These are phyloP conservation scores for Lithodes maja DNA, from an alignment of 2,888 invertebrate species.

Conservation along the genomic window DNA sequence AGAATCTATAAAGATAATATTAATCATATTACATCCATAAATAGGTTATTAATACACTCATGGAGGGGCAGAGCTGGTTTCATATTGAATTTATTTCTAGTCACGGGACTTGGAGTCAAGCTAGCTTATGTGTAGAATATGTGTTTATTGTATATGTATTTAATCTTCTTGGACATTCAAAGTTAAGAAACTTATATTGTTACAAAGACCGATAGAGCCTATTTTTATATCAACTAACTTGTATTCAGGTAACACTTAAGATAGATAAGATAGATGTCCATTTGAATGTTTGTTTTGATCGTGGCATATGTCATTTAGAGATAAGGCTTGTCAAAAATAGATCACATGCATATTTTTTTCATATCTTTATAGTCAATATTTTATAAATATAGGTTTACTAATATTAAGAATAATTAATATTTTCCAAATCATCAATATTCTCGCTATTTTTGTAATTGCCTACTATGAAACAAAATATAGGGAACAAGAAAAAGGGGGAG, in stretches of 20 bases:
- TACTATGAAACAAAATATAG: too few species aligned
- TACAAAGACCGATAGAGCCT: too few species aligned
- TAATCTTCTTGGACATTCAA: too few species aligned
- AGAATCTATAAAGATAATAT: not conserved
- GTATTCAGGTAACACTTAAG: not conserved
- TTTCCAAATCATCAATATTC: too few species aligned
- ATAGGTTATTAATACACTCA: not conserved
- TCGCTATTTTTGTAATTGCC: too few species aligned
- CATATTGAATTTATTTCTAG: slow-evolving; percentile 45
- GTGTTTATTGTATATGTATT: too few species aligned
- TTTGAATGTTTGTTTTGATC: slow-evolving; percentile 2
- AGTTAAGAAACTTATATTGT: too few species aligned
- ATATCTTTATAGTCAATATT: too few species aligned
- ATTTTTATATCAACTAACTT: not conserved
- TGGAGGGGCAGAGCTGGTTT: slow-evolving; percentile 9
- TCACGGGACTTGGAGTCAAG: slow-evolving; percentile 22
- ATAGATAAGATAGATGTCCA: not conserved
- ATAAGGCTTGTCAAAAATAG: slow-evolving; percentile 9
- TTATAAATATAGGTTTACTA: too few species aligned
- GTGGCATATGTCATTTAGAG: not conserved
- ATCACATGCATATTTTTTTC: not conserved
- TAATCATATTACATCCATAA: not conserved
- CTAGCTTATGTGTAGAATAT: not conserved
- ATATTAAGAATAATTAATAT: too few species aligned
- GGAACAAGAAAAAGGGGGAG: too few species aligned